Percentiles rank a stretch among this genome's conserved stretches.
phyloP scores from a whole-genome alignment of 2,113 vertebrate species.

The Mugil cephalus region DNA sequence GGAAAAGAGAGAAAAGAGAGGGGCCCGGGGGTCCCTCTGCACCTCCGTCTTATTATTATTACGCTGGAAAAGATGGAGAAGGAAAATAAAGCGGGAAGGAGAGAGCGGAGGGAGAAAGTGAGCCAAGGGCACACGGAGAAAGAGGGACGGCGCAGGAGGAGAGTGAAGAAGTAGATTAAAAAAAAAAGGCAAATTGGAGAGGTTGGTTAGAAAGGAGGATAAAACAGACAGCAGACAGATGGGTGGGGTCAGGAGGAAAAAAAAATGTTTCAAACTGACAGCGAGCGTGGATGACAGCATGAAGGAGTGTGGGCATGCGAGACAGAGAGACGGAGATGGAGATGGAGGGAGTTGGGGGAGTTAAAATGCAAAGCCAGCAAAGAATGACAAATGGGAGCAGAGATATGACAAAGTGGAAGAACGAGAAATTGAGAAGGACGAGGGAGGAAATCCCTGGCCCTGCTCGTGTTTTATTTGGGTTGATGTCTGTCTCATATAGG shows the following conservation, averaged over 20 bases:
- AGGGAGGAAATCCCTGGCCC: not conserved
- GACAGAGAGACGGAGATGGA: constrained; percentile 1
- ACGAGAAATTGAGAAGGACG: not conserved
- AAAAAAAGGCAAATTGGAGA: constrained; percentile 8
- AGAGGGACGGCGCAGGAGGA: not conserved
- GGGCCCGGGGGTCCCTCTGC: constrained; percentile 32
- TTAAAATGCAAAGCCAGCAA: constrained; percentile 22
- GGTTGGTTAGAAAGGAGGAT: not conserved
- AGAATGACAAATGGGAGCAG: constrained; percentile 30
- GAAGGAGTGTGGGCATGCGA: constrained; percentile 19
- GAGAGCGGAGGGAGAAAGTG: not conserved
- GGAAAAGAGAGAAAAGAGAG: not conserved
- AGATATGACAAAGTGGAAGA: not conserved
- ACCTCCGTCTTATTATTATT: constrained; percentile 34
- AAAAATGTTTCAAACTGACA: constrained; percentile 24
- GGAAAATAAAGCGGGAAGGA: not conserved
- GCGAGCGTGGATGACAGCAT: constrained; percentile 6
- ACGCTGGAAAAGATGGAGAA: constrained; percentile 23
- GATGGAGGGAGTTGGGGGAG: not conserved
- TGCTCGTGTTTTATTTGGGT: not conserved
- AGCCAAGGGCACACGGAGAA: constrained; percentile 19
- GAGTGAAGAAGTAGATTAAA: constrained; percentile 4
- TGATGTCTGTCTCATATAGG: constrained; percentile 1
- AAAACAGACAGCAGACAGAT: not conserved
- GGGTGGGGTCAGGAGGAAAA: constrained; percentile 12